Percentiles rank a stretch among this genome's conserved stretches.
These are phyloP conservation scores for Sebastes taczanowskii DNA, from an alignment of 2,797 vertebrate genomes.

Conservation along the genomic window DNA sequence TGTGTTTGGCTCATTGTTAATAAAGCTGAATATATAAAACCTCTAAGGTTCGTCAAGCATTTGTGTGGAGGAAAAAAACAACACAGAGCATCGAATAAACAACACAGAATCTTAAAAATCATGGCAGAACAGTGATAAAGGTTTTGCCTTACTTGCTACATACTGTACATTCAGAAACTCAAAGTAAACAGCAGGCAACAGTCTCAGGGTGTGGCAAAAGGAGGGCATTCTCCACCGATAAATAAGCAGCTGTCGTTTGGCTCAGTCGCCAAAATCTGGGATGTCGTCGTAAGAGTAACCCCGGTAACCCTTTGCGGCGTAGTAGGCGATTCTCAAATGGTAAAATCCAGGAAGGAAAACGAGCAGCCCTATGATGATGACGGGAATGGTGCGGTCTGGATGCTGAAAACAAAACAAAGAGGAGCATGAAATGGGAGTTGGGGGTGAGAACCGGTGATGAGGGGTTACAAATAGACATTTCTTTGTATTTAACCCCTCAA, in stretches of 20 bases:
- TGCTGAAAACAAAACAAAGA: slow-evolving; percentile 76
- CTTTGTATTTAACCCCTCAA: not conserved
- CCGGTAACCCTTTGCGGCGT: slow-evolving; percentile 92
- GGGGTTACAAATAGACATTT: not conserved
- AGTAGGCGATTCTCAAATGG: slow-evolving; percentile 95
- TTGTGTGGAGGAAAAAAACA: not conserved
- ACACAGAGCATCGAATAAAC: not conserved
- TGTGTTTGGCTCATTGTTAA: not conserved
- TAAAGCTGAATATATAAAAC: slow-evolving; percentile 14
- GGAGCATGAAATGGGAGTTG: not conserved
- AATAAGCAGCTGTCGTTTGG: not conserved
- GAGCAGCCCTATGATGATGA: slow-evolving; percentile 93
- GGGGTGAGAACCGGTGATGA: not conserved
- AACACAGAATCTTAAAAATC: not conserved
- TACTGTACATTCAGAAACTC: slow-evolving; percentile 22
- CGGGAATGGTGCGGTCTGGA: slow-evolving; percentile 89
- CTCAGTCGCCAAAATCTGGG: slow-evolving; percentile 94
- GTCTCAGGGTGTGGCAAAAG: not conserved
- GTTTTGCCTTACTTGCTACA: slow-evolving; percentile 13
- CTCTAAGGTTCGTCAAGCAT: slow-evolving; percentile 8
- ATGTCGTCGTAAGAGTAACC: slow-evolving; percentile 98
- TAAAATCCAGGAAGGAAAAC: slow-evolving; percentile 97
- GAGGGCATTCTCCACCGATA: not conserved
- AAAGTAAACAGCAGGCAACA: slow-evolving; percentile 46
- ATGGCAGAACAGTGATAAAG: not conserved